Conservation (phyloP, 2,888 invertebrate genomes). For the Physocephala rufipes region DNA sequence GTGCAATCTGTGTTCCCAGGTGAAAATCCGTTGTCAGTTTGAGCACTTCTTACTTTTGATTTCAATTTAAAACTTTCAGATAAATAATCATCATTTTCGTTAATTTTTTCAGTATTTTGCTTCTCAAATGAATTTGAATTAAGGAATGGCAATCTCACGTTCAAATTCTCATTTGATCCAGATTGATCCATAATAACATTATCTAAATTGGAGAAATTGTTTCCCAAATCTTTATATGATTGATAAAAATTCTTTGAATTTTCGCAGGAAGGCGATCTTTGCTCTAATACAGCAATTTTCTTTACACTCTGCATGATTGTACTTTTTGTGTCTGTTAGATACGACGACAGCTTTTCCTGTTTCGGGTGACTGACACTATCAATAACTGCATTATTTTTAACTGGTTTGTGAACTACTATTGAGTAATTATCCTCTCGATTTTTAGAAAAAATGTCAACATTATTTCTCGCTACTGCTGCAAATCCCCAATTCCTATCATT, state of each 20-base stretch:
- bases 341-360: conserved; percentile 1
- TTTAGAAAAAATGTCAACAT: conserved; percentile 63
- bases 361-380: neutral
- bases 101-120: neutral
- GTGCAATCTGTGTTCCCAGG: too few relatives aligned
- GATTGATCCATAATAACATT: neutral
- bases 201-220: neutral
- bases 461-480: conserved; percentile 71
- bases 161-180: conserved; percentile 13
- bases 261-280: neutral
- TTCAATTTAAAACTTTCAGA: neutral
- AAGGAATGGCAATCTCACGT: neutral
- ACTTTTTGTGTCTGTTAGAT: neutral
- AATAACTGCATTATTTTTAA: neutral
- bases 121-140: conserved; percentile 9
- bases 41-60: neutral
- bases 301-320: conserved; percentile 7
- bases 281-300: neutral
- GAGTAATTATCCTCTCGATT: conserved; percentile 40
- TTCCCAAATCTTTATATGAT: conserved; percentile 12
- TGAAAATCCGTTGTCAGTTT: too few relatives aligned
- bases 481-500: conserved; percentile 69
- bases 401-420: conserved; percentile 21
- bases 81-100: neutral
- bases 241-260: neutral